Base-by-base conservation (phyloP, 2,888 invertebrate genomes). In the Hypomecis punctinalis region DNA sequence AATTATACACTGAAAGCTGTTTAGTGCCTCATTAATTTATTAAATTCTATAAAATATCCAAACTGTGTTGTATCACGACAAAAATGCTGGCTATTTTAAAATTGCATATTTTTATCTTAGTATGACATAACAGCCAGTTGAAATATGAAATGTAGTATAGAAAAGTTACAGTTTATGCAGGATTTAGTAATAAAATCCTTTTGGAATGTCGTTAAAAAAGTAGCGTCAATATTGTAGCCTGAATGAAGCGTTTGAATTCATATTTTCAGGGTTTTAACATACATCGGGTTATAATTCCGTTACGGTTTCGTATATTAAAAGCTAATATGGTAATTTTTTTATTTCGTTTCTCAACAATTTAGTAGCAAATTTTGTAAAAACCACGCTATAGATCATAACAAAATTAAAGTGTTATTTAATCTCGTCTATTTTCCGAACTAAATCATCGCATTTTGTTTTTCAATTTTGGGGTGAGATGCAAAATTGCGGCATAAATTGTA, bases 401-500 rank as follows among this genome's bases (percentile, higher is more conserved):
- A 23, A 23, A 23, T 23, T 23, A 51, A 35, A 47, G 11, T 33
- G 23, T 33, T 46, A 43, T 39, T 42, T 13, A 23, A 45, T 35
- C 35, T 10, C 8, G 7, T 37, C 10, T 59, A 43, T 43, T 1
- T 8, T 6, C 9, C 47, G 33, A 47, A 47, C 47, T 23, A 9
- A 9, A 39, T 39, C 6, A 55, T 33, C 45, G 35, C n/a, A 42
- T 59, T 63, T 59, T 23, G 35, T 47, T 59, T 63, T 49, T 45
- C 52, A 53, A 54, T 62, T 51, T 61, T 1, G 6, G 8, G 13
- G 6, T 37, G 43, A 43, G 55, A 56, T 36, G 10, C 56, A 51
- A 62, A 62, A 62, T 56, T 56, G 23, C 56, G 46, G 39, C 37
- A 23, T 56, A 56, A 48, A 49, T 43, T 45, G 55, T 33, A 43